phyloP scores from a whole-genome alignment of 2,888 invertebrate genomes.

The Acrobasis suavella region DNA sequence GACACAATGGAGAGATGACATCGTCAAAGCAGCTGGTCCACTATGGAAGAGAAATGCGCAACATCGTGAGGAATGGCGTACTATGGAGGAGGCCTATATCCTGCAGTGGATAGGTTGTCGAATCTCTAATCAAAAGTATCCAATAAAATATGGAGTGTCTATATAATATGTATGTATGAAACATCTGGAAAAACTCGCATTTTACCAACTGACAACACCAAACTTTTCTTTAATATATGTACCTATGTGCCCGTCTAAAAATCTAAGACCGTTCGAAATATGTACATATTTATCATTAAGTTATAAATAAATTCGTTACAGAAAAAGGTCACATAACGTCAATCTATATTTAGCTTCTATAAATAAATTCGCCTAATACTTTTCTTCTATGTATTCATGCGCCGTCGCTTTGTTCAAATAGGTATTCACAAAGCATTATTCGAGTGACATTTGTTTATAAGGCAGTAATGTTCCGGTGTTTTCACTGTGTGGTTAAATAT shows the following conservation, averaged over 20 bases:
- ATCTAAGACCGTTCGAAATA: background rate
- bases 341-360: background rate
- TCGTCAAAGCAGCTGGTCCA: no score
- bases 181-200: no score
- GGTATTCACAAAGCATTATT: background rate
- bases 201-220: no score
- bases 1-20: no score
- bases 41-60: no score
- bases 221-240: no score
- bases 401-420: background rate
- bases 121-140: no score
- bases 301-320: conserved; percentile 1
- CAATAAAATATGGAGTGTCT: no score
- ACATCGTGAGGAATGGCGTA: no score
- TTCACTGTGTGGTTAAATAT: background rate
- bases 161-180: no score
- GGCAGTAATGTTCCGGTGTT: background rate
- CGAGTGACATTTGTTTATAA: background rate
- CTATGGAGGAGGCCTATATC: no score
- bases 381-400: background rate
- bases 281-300: background rate
- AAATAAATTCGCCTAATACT: background rate
- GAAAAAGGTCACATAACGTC: background rate
- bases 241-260: background rate
- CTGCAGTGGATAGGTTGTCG: no score